These are phyloP conservation scores for Paratrypauchen microcephalus DNA, from an alignment of 2,797 vertebrate genomes.

Conservation along the genomic window DNA sequence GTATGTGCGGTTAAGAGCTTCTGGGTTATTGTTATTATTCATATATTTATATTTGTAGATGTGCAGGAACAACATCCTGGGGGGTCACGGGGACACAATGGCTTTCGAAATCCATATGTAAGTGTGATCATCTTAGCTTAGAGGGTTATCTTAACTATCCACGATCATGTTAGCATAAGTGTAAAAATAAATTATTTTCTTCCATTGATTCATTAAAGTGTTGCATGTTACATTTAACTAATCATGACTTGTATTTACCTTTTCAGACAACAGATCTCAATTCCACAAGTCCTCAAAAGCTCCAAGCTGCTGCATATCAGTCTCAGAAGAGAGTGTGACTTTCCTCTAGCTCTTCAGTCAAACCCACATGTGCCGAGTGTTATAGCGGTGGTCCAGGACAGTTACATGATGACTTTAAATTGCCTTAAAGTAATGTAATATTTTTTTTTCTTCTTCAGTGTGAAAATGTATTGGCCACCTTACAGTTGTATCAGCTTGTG, in stretches of 20 bases:
- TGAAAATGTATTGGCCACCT: neutral
- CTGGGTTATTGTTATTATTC: neutral
- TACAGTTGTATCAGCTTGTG: neutral
- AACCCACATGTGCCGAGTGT: constrained; percentile 5
- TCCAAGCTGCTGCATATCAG: constrained; percentile 47
- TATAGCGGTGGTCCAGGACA: neutral
- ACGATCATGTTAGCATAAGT: too few species aligned
- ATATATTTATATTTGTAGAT: constrained; percentile 67
- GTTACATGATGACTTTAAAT: neutral
- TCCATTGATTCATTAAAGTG: neutral
- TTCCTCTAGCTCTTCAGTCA: constrained; percentile 21
- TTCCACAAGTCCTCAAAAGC: constrained; percentile 44
- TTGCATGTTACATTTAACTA: neutral
- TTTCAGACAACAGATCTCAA: constrained; percentile 58
- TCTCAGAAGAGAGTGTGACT: constrained; percentile 72
- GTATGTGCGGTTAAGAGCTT: neutral
- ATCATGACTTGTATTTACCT: neutral
- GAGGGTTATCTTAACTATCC: neutral
- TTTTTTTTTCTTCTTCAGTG: neutral
- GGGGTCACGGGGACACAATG: constrained; percentile 61
- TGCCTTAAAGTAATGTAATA: neutral
- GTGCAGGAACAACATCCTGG: constrained; percentile 71
- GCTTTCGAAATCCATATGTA: constrained; percentile 71
- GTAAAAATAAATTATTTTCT: too few species aligned
- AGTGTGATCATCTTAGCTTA: constrained; percentile 46